Base-by-base conservation (phyloP, 1,140 invertebrate species). In the Chlorops oryzae region DNA sequence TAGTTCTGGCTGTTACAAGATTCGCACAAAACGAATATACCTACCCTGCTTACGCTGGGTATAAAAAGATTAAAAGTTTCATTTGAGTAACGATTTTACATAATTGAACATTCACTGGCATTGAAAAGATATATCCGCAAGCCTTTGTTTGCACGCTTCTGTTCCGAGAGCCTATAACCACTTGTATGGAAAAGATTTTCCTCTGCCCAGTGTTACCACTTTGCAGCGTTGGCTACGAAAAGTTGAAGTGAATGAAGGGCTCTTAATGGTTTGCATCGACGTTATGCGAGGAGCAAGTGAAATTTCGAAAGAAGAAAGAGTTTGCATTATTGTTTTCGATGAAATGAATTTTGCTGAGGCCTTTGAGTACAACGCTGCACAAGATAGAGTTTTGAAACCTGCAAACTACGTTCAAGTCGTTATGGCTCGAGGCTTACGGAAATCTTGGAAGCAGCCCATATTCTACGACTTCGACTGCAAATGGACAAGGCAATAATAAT, bases 401-500 rank as follows among this genome's bases (percentile, higher is more conserved):
- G 24, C 48, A 5, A 43, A 42, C 9, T 42, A 50, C 10, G 48
- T 56, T 15, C 45, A 56, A 44, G 47, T 48, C 25, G 47, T 46
- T 10, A 53, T 59, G 17, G 17, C 12, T 32, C 25, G 51, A 54
- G 51, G 47, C 2, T 46, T 74, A 12, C 42, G 54, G 43, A 22
- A 18, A 7, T 60, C 59, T 2, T 73, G 69, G 66, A 71, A 71
- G 41, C 65, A 73, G 54, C 59, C 60, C 1, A 42, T 73, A 7
- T 69, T 56, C 39, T 63, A 56, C 51, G 40, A 57, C 38, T 73
- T 59, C 57, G 62, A 73, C 37, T 49, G 39, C 10, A 2, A 35
- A n/a, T 60, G 73, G 51, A n/a, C n/a, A n/a, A n/a, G n/a, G n/a
- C n/a, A n/a, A n/a, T n/a, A n/a, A n/a, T n/a, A n/a, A n/a, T n/a